Evolutionary conservation across 2,888 invertebrate genomes (phyloP).

Genomic region (Diarsia dahlii): DNA sequence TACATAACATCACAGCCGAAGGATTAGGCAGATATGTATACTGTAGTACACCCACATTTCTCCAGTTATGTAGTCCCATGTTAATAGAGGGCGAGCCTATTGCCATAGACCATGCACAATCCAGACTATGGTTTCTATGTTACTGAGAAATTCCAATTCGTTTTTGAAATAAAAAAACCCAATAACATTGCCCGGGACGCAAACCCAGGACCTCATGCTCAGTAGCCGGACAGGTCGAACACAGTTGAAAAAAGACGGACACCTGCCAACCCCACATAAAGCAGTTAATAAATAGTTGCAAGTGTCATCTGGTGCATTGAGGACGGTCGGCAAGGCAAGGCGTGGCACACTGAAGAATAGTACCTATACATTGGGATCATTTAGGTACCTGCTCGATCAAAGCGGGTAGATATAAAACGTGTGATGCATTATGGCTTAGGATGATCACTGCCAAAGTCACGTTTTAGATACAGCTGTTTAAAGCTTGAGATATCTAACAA

Average conservation of each 20-base stretch:
- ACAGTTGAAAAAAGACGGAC: background rate
- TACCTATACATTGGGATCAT: slow-evolving; percentile 74
- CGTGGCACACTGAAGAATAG: slow-evolving; percentile 75
- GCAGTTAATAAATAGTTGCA: slow-evolving; percentile 18
- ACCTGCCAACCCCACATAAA: background rate
- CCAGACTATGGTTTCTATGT: no score
- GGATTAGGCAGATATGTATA: no score
- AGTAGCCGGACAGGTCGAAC: background rate
- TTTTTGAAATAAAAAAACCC: no score
- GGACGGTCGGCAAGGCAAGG: slow-evolving; percentile 49
- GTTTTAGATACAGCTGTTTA: slow-evolving; percentile 56
- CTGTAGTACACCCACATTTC: no score
- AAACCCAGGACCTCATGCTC: no score
- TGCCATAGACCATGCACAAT: no score
- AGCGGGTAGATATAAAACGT: slow-evolving; percentile 70
- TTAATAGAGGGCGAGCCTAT: no score
- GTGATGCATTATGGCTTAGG: slow-evolving; percentile 58
- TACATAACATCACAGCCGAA: no score
- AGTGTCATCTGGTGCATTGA: slow-evolving; percentile 18
- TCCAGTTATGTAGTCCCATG: no score
- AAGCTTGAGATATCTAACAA: slow-evolving; percentile 7
- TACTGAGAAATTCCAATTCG: no score
- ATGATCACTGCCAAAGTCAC: slow-evolving; percentile 63
- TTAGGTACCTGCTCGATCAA: slow-evolving; percentile 71
- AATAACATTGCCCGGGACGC: no score